phyloP scores from a whole-genome alignment of 2,113 vertebrate genomes.

The Candoia aspera region DNA sequence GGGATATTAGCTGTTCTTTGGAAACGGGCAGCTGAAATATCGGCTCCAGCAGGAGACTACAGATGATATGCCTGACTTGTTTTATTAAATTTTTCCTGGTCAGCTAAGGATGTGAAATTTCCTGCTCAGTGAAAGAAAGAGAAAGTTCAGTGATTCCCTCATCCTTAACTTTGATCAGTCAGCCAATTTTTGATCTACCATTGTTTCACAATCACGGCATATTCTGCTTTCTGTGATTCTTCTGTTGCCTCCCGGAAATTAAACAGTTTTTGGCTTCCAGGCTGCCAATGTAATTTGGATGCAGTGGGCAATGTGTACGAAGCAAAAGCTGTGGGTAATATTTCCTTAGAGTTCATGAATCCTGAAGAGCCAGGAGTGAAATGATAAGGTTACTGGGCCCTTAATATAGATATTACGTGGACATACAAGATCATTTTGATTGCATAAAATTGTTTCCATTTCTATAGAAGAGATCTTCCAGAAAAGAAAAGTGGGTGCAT shows the following conservation, averaged over 20 bases:
- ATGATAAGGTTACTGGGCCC: background rate
- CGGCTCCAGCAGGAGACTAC: background rate
- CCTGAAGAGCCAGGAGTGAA: background rate
- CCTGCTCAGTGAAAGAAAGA: slow-evolving; percentile 16
- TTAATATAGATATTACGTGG: background rate
- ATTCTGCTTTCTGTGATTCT: slow-evolving; percentile 14
- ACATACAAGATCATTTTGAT: background rate
- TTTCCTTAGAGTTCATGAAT: background rate
- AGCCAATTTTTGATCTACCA: background rate
- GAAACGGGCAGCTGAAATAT: background rate
- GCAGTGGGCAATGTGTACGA: background rate
- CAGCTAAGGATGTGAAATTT: slow-evolving; percentile 22
- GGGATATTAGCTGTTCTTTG: slow-evolving; percentile 11
- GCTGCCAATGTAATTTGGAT: background rate
- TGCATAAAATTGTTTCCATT: background rate
- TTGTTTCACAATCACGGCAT: slow-evolving; percentile 10
- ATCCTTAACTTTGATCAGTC: background rate
- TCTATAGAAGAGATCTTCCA: background rate
- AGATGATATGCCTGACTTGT: background rate
- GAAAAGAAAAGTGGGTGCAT: background rate
- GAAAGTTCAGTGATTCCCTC: slow-evolving; percentile 16
- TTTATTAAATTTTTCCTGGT: slow-evolving; percentile 21
- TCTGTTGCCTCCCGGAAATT: background rate
- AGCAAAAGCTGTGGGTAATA: background rate
- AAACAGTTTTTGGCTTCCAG: background rate